These are phyloP conservation scores for Lepidotrigona ventralis DNA, from an alignment of 1,140 invertebrate species.

Conservation along the genomic window DNA sequence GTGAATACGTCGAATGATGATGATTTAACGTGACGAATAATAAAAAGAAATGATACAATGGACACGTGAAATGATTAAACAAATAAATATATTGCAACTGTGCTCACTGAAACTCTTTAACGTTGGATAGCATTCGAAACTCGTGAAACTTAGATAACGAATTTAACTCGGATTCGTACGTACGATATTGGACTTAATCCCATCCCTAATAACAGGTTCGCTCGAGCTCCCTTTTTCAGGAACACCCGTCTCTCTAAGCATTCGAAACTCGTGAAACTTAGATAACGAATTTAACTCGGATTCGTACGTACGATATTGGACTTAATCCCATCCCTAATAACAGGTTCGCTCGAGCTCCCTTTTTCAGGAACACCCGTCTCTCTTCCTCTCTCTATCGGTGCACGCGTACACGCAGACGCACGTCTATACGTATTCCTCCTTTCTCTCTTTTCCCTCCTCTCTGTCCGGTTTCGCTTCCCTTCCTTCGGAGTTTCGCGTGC, in stretches of 20 bases:
- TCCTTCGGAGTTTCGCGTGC: constrained; percentile 32
- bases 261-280: neutral
- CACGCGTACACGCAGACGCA: constrained; percentile 15
- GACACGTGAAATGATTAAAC: too few species aligned
- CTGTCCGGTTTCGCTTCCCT: constrained; percentile 9
- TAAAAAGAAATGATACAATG: too few species aligned
- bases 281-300: neutral
- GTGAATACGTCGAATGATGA: too few species aligned
- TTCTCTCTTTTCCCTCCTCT: constrained; percentile 13
- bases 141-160: neutral
- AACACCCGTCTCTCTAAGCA: constrained; percentile 9
- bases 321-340: constrained; percentile 52
- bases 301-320: neutral
- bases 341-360: constrained; percentile 71
- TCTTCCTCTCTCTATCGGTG: neutral
- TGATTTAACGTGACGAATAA: too few species aligned
- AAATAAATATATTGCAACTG: too few species aligned
- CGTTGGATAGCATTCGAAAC: neutral
- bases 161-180: neutral
- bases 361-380: constrained; percentile 55
- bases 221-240: constrained; percentile 68
- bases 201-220: constrained; percentile 69
- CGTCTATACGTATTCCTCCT: constrained; percentile 1
- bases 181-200: neutral
- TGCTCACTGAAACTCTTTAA: too few species aligned